phyloP scores from a whole-genome alignment of 2,888 invertebrate genomes.

The Acleris holmiana region DNA sequence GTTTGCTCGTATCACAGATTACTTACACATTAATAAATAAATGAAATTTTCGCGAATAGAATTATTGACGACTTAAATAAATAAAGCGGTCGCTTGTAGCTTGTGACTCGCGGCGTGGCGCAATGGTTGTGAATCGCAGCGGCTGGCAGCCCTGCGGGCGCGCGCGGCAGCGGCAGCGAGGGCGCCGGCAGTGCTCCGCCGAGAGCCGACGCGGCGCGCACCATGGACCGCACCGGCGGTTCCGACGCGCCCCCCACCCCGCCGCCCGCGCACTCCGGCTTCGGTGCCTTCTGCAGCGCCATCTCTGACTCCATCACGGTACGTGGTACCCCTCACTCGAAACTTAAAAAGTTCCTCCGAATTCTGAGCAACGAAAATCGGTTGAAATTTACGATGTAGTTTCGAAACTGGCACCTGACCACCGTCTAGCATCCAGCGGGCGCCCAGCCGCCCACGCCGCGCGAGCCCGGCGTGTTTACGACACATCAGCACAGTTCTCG shows the following conservation, averaged over 20 bases:
- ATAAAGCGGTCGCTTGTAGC: constrained; percentile 7
- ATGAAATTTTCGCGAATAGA: no score
- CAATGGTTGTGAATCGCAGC: constrained; percentile 1
- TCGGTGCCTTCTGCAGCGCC: constrained; percentile 82
- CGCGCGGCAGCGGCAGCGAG: constrained; percentile 32
- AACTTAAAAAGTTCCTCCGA: not conserved
- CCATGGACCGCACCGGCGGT: constrained; percentile 70
- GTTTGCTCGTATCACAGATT: no score
- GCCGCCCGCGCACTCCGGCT: constrained; percentile 67
- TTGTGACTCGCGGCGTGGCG: constrained; percentile 6
- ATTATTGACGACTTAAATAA: no score
- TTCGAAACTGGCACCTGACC: constrained; percentile 31
- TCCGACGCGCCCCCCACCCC: constrained; percentile 55
- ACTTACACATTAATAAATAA: no score
- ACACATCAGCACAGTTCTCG: constrained; percentile 48
- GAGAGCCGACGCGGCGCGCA: constrained; percentile 49
- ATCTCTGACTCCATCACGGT: constrained; percentile 80
- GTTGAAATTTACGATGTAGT: constrained; percentile 30
- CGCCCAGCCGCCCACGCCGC: constrained; percentile 42
- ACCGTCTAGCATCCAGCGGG: constrained; percentile 25
- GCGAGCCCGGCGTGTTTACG: constrained; percentile 47
- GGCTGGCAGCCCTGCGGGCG: constrained; percentile 29
- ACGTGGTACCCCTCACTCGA: constrained; percentile 53
- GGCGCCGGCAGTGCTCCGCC: constrained; percentile 70
- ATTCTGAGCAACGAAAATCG: constrained; percentile 8